phyloP scores from a whole-genome alignment of 2,888 invertebrate species.

The Pheosia tremula region DNA sequence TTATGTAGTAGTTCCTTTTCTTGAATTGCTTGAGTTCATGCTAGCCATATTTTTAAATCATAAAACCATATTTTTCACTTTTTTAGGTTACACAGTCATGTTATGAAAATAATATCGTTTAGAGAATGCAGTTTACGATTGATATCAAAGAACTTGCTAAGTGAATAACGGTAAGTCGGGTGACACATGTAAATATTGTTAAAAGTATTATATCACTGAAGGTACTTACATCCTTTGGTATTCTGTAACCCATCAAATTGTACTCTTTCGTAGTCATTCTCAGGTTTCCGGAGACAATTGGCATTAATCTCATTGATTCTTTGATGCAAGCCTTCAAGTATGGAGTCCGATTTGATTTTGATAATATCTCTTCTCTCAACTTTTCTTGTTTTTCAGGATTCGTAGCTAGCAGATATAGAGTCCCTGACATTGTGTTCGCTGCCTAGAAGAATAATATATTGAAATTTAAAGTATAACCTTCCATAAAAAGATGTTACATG shows the following conservation, averaged over 20 bases:
- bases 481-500: too few relatives aligned
- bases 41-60: too few relatives aligned
- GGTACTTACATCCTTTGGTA: slow-evolving; percentile 84
- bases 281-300: slow-evolving; percentile 84
- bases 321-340: slow-evolving; percentile 90
- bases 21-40: too few relatives aligned
- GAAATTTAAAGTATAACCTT: slow-evolving; percentile 6
- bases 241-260: slow-evolving; percentile 85
- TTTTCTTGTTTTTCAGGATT: slow-evolving; percentile 86
- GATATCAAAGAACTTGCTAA: too few relatives aligned
- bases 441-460: slow-evolving; percentile 66
- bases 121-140: too few relatives aligned
- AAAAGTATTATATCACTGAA: too few relatives aligned
- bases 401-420: slow-evolving; percentile 85
- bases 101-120: too few relatives aligned
- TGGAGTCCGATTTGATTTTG: slow-evolving; percentile 61
- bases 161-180: too few relatives aligned
- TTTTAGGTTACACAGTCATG: too few relatives aligned
- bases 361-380: slow-evolving; percentile 83
- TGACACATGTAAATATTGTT: too few relatives aligned
- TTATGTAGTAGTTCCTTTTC: too few relatives aligned
- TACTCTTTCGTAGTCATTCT: slow-evolving; percentile 82
- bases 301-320: slow-evolving; percentile 87
- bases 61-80: too few relatives aligned
- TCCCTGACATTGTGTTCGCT: slow-evolving; percentile 79